Evolutionary conservation across 1,140 invertebrate species (phyloP).

Genomic region (Camponotus vicinus): DNA sequence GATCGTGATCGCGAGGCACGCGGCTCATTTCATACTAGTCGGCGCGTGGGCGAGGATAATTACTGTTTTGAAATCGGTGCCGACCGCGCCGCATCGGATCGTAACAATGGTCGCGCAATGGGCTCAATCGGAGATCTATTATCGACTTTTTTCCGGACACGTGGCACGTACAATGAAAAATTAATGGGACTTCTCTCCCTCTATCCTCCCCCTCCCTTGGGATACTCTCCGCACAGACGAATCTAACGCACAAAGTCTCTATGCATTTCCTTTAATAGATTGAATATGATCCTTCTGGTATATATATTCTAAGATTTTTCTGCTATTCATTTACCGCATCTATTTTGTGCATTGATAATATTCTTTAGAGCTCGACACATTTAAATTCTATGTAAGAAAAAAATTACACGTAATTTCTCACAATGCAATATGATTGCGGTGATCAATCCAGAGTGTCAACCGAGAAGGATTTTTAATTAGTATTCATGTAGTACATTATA

Average conservation of each 20-base stretch:
- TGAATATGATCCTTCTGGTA: too few species aligned
- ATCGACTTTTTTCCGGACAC: conserved; percentile 60
- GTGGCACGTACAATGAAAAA: conserved; percentile 45
- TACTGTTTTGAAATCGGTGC: conserved; percentile 74
- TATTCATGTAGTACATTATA: not conserved
- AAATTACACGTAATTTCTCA: not conserved
- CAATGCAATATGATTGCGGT: not conserved
- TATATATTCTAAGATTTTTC: not conserved
- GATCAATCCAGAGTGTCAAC: not conserved
- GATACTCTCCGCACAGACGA: not conserved
- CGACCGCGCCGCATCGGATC: conserved; percentile 48
- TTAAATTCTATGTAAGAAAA: not conserved
- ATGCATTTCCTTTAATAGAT: not conserved
- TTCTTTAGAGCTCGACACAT: not conserved
- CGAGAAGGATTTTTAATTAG: not conserved
- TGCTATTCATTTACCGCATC: not conserved
- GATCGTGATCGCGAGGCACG: conserved; percentile 50
- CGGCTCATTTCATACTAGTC: conserved; percentile 51
- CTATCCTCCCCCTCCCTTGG: too few species aligned
- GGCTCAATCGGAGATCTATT: conserved; percentile 68
- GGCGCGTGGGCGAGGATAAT: conserved; percentile 73
- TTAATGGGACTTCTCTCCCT: conserved; percentile 10
- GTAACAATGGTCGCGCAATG: conserved; percentile 69
- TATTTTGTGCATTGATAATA: not conserved
- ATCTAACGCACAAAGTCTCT: not conserved